Conservation (phyloP, 2,888 invertebrate species). For the Carpatolechia fugitivella region DNA sequence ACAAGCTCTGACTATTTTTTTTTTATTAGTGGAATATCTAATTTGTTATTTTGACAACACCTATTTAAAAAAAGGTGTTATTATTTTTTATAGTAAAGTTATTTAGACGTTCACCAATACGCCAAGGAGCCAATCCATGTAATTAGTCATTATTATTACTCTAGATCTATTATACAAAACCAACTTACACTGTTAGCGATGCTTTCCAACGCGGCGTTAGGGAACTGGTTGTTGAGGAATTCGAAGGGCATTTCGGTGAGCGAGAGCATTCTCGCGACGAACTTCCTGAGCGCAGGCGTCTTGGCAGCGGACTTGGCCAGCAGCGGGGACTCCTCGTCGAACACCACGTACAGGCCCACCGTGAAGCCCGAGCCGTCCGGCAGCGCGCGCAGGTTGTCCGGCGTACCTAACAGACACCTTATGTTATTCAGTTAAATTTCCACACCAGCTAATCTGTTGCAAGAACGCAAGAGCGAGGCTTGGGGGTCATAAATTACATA, state of each 20-base stretch:
- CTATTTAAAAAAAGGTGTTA: no score
- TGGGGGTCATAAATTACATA: no score
- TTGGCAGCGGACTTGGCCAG: constrained; percentile 75
- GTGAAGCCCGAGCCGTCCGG: constrained; percentile 84
- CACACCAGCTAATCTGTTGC: not conserved
- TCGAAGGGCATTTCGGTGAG: constrained; percentile 82
- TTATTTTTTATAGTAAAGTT: no score
- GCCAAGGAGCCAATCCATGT: no score
- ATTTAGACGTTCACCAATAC: no score
- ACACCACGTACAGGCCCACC: constrained; percentile 77
- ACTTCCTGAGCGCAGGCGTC: constrained; percentile 83
- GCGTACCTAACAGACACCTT: constrained; percentile 73
- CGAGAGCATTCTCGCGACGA: constrained; percentile 79
- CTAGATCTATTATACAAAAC: no score
- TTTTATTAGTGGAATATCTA: no score
- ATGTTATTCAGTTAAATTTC: not conserved
- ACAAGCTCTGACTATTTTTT: no score
- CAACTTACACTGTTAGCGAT: constrained; percentile 79
- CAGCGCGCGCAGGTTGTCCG: constrained; percentile 81
- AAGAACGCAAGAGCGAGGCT: not conserved
- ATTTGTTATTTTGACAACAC: no score
- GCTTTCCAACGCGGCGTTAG: constrained; percentile 81
- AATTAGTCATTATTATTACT: no score
- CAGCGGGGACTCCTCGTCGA: constrained; percentile 79
- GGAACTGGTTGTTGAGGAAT: constrained; percentile 81